A percentile compares a stretch with the other conserved stretches of the same genome.
These are phyloP conservation scores for Melanotaenia duboulayi DNA, from an alignment of 2,113 vertebrate species.

Conservation along the genomic window DNA sequence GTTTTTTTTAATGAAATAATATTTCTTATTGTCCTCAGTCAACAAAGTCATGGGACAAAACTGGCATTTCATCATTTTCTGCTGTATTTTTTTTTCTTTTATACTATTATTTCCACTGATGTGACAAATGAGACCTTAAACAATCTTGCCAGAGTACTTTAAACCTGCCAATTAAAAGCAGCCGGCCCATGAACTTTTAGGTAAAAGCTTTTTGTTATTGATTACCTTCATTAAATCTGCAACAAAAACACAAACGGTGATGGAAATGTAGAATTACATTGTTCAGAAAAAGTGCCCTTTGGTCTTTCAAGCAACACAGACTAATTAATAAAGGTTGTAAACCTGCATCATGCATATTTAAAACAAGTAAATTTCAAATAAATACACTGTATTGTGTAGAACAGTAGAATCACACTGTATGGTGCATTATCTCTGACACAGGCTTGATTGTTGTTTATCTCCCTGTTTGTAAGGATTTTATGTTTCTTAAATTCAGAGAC, in stretches of 20 bases:
- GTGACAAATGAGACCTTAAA: constrained; percentile 18
- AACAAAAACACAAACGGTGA: neutral
- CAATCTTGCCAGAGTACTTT: constrained; percentile 6
- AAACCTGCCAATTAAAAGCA: constrained; percentile 8
- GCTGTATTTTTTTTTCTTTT: too few species aligned
- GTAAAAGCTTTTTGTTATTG: constrained; percentile 1
- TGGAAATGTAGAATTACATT: neutral
- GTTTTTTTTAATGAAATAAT: too few species aligned
- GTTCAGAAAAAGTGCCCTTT: neutral
- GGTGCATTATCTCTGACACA: neutral
- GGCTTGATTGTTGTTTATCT: constrained; percentile 22
- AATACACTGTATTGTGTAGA: neutral
- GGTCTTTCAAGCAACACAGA: neutral
- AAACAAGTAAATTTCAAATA: neutral
- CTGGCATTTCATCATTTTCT: too few species aligned
- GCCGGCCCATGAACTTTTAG: neutral
- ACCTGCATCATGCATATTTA: neutral
- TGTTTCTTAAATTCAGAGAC: constrained; percentile 50
- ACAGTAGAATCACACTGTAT: neutral
- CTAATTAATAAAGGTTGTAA: neutral
- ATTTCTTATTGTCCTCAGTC: too few species aligned
- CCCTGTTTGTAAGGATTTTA: constrained; percentile 40
- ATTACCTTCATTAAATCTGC: neutral
- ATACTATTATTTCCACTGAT: neutral
- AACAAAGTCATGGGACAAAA: too few species aligned